These are phyloP conservation scores for Bicyclus anynana DNA, from an alignment of 1,140 invertebrate genomes.

Conservation along the genomic window DNA sequence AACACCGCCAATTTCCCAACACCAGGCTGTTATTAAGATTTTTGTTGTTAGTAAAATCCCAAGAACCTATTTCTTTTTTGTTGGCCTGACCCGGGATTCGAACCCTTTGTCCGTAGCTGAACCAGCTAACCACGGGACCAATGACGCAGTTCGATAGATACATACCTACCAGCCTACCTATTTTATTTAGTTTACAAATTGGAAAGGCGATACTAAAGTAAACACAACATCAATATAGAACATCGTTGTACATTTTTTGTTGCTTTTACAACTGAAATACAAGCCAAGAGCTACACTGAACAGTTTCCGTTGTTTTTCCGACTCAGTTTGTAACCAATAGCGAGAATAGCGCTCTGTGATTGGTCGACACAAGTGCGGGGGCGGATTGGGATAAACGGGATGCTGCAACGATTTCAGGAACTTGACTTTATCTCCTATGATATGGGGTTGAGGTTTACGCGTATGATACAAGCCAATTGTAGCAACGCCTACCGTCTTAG, in stretches of 20 bases:
- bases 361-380: conserved; percentile 40
- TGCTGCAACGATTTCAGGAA: conserved; percentile 39
- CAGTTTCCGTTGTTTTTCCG: conserved; percentile 46
- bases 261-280: conserved; percentile 31
- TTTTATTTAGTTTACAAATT: not conserved
- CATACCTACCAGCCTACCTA: not conserved
- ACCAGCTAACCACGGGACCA: too few species aligned
- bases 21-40: too few species aligned
- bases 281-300: conserved; percentile 36
- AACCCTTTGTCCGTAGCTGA: too few species aligned
- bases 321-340: conserved; percentile 58
- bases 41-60: too few species aligned
- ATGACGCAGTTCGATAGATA: too few species aligned
- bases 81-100: too few species aligned
- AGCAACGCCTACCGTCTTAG: conserved; percentile 52
- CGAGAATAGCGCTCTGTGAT: conserved; percentile 28
- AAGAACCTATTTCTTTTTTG: too few species aligned
- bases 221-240: conserved; percentile 4
- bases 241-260: conserved; percentile 5
- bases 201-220: conserved; percentile 2
- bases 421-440: conserved; percentile 42
- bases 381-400: conserved; percentile 50
- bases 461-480: conserved; percentile 35
- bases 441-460: conserved; percentile 42
- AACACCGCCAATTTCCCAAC: too few species aligned